Percentiles rank a stretch among this genome's conserved stretches.
These are phyloP conservation scores for Drosophila anceps DNA, from an alignment of 2,888 invertebrate species.

Conservation along the genomic window DNA sequence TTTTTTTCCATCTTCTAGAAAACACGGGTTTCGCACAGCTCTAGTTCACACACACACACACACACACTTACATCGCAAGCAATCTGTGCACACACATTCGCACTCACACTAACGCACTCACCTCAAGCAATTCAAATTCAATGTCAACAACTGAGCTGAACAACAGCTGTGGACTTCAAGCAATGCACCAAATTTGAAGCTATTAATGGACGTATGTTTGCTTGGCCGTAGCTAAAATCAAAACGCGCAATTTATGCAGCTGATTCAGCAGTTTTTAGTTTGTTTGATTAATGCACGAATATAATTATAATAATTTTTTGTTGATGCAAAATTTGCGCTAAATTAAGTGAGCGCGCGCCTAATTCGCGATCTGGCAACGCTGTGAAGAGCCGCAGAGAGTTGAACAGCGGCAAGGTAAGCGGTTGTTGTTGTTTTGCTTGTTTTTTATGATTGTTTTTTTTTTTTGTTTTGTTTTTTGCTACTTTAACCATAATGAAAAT, in stretches of 20 bases:
- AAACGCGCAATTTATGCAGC: slow-evolving; percentile 38
- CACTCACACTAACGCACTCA: slow-evolving; percentile 8
- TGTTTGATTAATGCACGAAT: slow-evolving; percentile 32
- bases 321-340: slow-evolving; percentile 13
- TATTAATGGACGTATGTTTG: slow-evolving; percentile 20
- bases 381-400: slow-evolving; percentile 27
- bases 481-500: slow-evolving; percentile 40
- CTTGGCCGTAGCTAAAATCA: slow-evolving; percentile 12
- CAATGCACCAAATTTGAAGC: slow-evolving; percentile 49
- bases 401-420: slow-evolving; percentile 45
- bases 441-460: neutral
- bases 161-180: slow-evolving; percentile 24
- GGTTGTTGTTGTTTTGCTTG: slow-evolving; percentile 21
- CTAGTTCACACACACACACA: slow-evolving; percentile 8
- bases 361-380: slow-evolving; percentile 49
- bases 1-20: neutral
- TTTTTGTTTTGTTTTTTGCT: slow-evolving; percentile 27
- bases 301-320: slow-evolving; percentile 16
- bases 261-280: slow-evolving; percentile 41
- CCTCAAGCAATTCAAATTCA: slow-evolving; percentile 50
- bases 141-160: slow-evolving; percentile 53
- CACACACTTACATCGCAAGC: slow-evolving; percentile 1
- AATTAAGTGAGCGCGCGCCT: neutral
- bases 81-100: slow-evolving; percentile 22
- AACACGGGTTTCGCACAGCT: slow-evolving; percentile 4